Conservation (phyloP, 2,888 invertebrate species). For the Drosophila buzzatii region DNA sequence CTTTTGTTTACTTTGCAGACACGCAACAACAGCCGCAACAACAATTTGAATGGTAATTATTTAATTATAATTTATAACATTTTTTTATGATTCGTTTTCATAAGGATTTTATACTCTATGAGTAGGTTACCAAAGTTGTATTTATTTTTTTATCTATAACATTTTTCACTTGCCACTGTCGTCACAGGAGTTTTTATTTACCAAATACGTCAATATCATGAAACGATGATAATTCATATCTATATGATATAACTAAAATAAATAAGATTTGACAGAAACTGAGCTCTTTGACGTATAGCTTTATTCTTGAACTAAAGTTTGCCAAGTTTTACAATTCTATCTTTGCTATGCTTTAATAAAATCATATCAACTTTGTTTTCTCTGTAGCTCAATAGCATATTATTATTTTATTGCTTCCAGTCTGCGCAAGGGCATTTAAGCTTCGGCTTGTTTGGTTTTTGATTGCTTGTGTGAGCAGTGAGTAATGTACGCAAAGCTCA, state of each 20-base stretch:
- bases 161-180: not conserved
- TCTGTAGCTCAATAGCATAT: not conserved
- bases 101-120: not conserved
- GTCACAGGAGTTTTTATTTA: not conserved
- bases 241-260: not conserved
- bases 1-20: constrained; percentile 43
- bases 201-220: too few species aligned
- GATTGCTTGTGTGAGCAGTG: not conserved
- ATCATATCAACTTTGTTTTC: not conserved
- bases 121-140: not conserved
- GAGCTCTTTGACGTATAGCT: not conserved
- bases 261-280: not conserved
- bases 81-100: constrained; percentile 7
- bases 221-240: not conserved
- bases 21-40: constrained; percentile 40
- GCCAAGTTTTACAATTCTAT: not conserved
- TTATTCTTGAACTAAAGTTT: not conserved
- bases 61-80: constrained; percentile 31
- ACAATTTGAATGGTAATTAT: constrained; percentile 47
- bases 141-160: not conserved
- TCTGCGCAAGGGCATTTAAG: not conserved
- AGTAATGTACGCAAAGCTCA: not conserved
- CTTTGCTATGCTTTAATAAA: not conserved
- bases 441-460: not conserved
- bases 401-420: not conserved